Evolutionary conservation across 2,797 vertebrate species (phyloP).

Genomic region (Enteromius paludinosus): DNA sequence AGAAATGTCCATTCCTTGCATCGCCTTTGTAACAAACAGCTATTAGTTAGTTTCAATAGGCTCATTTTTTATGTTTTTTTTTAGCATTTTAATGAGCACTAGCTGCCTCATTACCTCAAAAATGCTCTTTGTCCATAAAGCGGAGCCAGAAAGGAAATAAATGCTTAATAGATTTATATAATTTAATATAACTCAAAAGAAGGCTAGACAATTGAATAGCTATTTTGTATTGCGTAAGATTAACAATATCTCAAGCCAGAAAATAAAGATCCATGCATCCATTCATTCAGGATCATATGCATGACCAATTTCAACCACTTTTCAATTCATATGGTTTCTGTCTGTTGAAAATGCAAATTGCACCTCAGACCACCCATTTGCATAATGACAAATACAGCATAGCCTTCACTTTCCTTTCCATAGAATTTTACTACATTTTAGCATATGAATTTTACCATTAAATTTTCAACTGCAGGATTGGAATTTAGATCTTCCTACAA

Average conservation of each 20-base stretch:
- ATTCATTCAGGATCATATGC: background rate
- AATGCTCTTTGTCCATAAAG: slow-evolving; percentile 18
- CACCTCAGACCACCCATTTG: background rate
- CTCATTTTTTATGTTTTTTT: slow-evolving; percentile 12
- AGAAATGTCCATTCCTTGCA: slow-evolving; percentile 7
- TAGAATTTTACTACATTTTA: background rate
- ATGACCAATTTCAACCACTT: background rate
- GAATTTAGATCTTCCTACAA: background rate
- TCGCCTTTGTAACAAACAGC: slow-evolving; percentile 38
- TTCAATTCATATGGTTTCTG: background rate
- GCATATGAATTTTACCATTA: background rate
- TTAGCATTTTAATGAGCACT: slow-evolving; percentile 43
- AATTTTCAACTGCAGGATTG: background rate
- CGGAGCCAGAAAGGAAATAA: background rate
- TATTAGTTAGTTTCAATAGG: slow-evolving; percentile 39
- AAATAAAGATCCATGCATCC: background rate
- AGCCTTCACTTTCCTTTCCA: background rate
- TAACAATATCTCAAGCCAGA: background rate
- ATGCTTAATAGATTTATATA: background rate
- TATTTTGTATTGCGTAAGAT: background rate
- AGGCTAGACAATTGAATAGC: background rate
- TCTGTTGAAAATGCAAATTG: background rate
- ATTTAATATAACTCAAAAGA: background rate
- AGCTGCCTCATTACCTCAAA: slow-evolving; percentile 23
- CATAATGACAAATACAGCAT: slow-evolving; percentile 25